A percentile compares a stretch with the other conserved stretches of the same genome.
phyloP scores from a whole-genome alignment of 2,888 invertebrate species.

The Papilio elwesi region DNA sequence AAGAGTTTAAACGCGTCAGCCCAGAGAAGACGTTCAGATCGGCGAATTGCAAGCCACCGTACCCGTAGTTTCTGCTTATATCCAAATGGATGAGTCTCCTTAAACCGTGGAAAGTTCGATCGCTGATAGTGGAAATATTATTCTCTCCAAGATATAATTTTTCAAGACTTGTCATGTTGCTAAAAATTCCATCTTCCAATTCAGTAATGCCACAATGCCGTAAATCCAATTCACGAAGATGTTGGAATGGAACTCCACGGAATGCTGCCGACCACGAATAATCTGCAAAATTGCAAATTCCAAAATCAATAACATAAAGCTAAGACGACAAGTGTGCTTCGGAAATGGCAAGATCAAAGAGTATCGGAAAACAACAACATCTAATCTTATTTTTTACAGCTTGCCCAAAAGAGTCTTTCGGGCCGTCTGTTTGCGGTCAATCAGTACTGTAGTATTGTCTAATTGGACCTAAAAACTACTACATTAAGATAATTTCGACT shows the following conservation, averaged over 20 bases:
- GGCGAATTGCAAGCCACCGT: constrained; percentile 52
- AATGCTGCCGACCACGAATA: constrained; percentile 62
- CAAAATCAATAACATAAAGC: constrained; percentile 8
- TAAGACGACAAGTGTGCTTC: background rate
- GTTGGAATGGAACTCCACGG: constrained; percentile 55
- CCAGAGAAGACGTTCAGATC: constrained; percentile 48
- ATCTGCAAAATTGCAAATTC: constrained; percentile 46
- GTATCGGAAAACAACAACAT: no score
- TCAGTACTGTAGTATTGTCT: no score
- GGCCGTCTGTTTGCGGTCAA: constrained; percentile 35
- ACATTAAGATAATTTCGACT: no score
- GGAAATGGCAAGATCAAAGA: background rate
- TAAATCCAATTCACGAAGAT: constrained; percentile 82
- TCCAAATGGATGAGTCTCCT: constrained; percentile 77
- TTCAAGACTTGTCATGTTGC: constrained; percentile 70
- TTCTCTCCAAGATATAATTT: constrained; percentile 83
- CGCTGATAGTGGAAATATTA: constrained; percentile 68
- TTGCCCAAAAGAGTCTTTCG: constrained; percentile 2
- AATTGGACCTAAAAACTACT: no score
- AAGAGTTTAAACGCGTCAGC: constrained; percentile 54
- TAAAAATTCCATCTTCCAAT: constrained; percentile 70
- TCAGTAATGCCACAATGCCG: constrained; percentile 81
- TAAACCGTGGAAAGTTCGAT: constrained; percentile 69
- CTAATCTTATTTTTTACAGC: no score
- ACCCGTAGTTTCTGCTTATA: constrained; percentile 72